A percentile compares a stretch with the other conserved stretches of the same genome.
Evolutionary conservation across 2,888 invertebrate species (phyloP).

Genomic region (Cryptocheilus praepositus): DNA sequence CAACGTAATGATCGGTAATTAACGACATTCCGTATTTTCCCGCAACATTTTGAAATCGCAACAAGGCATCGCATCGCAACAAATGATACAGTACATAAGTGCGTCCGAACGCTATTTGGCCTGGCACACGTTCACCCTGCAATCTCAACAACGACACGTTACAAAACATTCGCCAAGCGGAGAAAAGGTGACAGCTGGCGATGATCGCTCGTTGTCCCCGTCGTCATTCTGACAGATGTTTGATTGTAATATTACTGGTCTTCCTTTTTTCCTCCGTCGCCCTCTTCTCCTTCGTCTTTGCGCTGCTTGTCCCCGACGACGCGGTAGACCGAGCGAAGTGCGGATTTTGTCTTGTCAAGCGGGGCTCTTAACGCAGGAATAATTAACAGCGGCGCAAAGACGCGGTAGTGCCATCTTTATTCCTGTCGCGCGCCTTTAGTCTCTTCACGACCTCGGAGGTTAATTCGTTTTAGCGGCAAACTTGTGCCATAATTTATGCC

Average conservation of each 20-base stretch:
- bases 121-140: too few relatives aligned
- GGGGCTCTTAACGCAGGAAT: constrained; percentile 39
- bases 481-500: constrained; percentile 50
- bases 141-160: neutral
- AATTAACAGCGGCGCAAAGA: constrained; percentile 45
- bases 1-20: too few relatives aligned
- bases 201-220: constrained; percentile 20
- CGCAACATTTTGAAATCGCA: too few relatives aligned
- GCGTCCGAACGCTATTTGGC: too few relatives aligned
- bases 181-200: constrained; percentile 5
- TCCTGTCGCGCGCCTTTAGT: constrained; percentile 49
- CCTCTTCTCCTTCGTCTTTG: neutral
- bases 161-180: neutral
- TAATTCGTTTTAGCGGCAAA: constrained; percentile 50
- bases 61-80: too few relatives aligned
- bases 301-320: constrained; percentile 6
- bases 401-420: constrained; percentile 44
- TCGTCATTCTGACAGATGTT: constrained; percentile 30
- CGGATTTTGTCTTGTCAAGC: constrained; percentile 30
- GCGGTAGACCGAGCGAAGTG: constrained; percentile 1
- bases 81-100: constrained; percentile 6
- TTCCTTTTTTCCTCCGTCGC: neutral
- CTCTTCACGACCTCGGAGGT: constrained; percentile 52
- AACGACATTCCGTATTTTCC: too few relatives aligned
- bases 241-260: constrained; percentile 19